Conservation (phyloP, 2,797 vertebrate species). For the Amphiprion clarkii region DNA sequence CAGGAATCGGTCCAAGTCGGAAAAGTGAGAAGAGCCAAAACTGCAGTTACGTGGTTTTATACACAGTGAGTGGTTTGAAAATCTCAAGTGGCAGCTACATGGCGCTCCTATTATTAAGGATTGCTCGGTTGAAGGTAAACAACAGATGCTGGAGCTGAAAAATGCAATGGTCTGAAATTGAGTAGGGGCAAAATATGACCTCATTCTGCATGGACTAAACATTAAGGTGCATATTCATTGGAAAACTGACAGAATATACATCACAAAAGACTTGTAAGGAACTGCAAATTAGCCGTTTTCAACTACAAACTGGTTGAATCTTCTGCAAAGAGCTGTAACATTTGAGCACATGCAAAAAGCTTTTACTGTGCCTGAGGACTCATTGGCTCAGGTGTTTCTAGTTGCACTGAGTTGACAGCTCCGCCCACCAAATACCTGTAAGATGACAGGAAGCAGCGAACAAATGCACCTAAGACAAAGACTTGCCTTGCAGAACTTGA, state of each 20-base stretch:
- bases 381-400: neutral
- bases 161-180: neutral
- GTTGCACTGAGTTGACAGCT: neutral
- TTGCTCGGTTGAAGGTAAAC: neutral
- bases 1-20: neutral
- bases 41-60: neutral
- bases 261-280: neutral
- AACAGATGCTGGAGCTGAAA: neutral
- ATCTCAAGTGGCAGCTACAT: neutral
- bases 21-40: neutral
- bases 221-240: neutral
- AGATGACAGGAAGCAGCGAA: neutral
- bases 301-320: neutral
- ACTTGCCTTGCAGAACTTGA: neutral
- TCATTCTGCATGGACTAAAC: neutral
- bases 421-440: neutral
- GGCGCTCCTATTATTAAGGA: neutral
- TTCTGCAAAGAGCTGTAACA: no score
- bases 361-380: neutral
- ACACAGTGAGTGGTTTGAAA: neutral
- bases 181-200: neutral
- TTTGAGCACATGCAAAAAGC: no score
- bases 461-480: neutral
- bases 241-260: neutral
- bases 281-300: neutral